Percentiles rank a stretch among this genome's conserved stretches.
phyloP scores from a whole-genome alignment of 2,888 invertebrate genomes.

The Laothoe populi region DNA sequence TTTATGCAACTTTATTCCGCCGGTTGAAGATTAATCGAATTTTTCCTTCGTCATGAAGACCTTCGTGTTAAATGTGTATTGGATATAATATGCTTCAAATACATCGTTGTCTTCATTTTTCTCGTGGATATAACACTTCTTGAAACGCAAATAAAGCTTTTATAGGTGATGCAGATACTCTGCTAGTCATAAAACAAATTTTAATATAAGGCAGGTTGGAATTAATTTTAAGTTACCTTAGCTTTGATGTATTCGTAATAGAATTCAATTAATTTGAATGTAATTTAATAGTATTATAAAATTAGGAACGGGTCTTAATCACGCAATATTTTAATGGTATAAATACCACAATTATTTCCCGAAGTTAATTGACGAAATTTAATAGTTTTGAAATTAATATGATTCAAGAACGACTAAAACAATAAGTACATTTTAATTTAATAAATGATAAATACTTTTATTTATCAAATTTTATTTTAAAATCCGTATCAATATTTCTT shows the following conservation, averaged over 20 bases:
- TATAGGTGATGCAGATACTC: slow-evolving; percentile 5
- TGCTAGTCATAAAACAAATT: background rate
- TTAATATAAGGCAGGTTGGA: background rate
- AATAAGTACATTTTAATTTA: no score
- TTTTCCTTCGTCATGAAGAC: slow-evolving; percentile 22
- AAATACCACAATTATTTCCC: no score
- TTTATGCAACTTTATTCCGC: slow-evolving; percentile 28
- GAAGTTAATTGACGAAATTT: no score
- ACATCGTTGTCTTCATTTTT: slow-evolving; percentile 14
- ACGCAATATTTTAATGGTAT: no score
- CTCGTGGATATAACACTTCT: slow-evolving; percentile 1
- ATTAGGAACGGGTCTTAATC: no score
- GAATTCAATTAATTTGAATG: background rate
- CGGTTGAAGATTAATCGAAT: slow-evolving; percentile 21
- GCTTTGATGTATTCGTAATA: background rate
- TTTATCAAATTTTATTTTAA: background rate
- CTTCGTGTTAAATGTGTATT: slow-evolving; percentile 22
- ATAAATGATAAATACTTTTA: background rate
- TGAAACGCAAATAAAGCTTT: background rate
- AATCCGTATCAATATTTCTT: no score
- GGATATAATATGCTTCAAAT: slow-evolving; percentile 4
- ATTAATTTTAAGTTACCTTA: background rate
- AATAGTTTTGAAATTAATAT: no score
- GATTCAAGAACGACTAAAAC: no score
- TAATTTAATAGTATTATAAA: background rate